phyloP scores from a whole-genome alignment of 2,888 invertebrate species.

The Calliopum simillimum region DNA sequence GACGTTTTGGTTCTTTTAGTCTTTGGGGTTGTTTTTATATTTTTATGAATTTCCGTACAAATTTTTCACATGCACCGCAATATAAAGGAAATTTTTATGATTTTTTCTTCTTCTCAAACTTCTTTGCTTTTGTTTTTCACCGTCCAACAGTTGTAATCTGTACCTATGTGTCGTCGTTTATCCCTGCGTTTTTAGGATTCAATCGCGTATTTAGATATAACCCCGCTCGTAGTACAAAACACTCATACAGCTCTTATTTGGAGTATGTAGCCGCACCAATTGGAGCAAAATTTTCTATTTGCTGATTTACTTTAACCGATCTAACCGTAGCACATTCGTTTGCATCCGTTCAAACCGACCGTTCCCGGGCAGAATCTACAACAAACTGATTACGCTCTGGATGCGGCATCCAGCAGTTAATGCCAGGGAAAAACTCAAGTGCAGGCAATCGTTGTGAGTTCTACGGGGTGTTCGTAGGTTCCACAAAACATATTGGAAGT shows the following conservation, averaged over 20 bases:
- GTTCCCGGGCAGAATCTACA: slow-evolving; percentile 27
- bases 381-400: slow-evolving; percentile 26
- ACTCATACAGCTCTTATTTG: too few species aligned
- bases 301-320: background rate
- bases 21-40: slow-evolving; percentile 22
- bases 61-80: too few species aligned
- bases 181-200: slow-evolving; percentile 6
- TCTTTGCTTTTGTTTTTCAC: slow-evolving; percentile 3
- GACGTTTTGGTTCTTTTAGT: background rate
- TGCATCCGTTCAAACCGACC: slow-evolving; percentile 25
- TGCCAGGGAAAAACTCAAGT: slow-evolving; percentile 5
- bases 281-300: too few species aligned
- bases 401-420: slow-evolving; percentile 19
- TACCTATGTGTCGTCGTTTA: background rate
- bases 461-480: slow-evolving; percentile 15
- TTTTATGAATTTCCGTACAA: background rate
- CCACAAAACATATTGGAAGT: slow-evolving; percentile 1
- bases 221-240: background rate
- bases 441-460: background rate
- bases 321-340: background rate
- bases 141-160: background rate
- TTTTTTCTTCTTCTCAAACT: background rate
- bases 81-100: background rate
- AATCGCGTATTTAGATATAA: background rate
- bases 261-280: too few species aligned